A percentile compares a stretch with the other conserved stretches of the same genome.
These are phyloP conservation scores for Tokudaia muenninki DNA, from an alignment of 2,797 vertebrate genomes.

Conservation along the genomic window DNA sequence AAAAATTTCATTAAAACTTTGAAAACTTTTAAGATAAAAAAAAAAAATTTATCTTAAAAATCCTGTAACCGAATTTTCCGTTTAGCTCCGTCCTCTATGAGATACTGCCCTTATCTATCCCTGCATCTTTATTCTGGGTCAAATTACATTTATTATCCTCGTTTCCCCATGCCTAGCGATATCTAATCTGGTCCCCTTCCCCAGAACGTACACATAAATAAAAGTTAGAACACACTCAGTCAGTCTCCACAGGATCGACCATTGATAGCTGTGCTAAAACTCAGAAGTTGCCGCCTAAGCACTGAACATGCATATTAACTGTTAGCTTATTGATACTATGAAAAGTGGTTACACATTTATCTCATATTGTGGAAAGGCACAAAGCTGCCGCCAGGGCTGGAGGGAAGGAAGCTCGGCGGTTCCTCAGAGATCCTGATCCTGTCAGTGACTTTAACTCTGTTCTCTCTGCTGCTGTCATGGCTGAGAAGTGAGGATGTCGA, in stretches of 20 bases:
- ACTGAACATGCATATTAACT: not conserved
- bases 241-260: not conserved
- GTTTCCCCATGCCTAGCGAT: not conserved
- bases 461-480: not conserved
- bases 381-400: not conserved
- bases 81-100: not conserved
- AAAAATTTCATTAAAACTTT: not conserved
- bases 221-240: not conserved
- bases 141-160: not conserved
- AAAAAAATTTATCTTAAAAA: not conserved
- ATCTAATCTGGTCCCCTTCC: not conserved
- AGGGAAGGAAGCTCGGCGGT: not conserved
- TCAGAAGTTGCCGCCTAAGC: not conserved
- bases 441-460: not conserved
- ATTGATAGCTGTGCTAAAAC: not conserved
- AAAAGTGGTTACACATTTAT: not conserved
- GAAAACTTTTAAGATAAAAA: not conserved
- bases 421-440: not conserved
- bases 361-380: not conserved
- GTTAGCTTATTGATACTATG: not conserved
- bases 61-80: not conserved
- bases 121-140: not conserved
- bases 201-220: not conserved
- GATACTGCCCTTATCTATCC: not conserved
- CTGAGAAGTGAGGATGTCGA: conserved; percentile 65